Evolutionary conservation across 2,797 vertebrate genomes (phyloP).

Genomic region (Pseudotriccus pelzelni): DNA sequence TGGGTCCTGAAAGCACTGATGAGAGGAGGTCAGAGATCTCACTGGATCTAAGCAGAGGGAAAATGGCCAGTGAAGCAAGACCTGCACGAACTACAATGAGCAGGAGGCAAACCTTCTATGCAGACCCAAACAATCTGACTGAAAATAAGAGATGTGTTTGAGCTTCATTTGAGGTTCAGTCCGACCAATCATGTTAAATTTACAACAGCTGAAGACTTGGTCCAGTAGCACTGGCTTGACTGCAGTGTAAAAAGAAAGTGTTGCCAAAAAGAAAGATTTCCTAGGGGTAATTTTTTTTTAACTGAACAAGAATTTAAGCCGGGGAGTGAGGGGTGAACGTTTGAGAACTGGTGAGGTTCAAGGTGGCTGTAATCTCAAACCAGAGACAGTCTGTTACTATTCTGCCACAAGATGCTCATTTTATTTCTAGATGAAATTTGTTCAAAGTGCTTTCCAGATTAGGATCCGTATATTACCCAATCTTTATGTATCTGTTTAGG

Average conservation of each 20-base stretch:
- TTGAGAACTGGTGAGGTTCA: not conserved
- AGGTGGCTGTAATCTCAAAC: not conserved
- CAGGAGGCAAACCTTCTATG: not conserved
- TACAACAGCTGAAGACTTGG: not conserved
- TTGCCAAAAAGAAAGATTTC: not conserved
- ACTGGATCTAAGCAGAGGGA: not conserved
- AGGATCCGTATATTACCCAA: not conserved
- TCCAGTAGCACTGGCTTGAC: not conserved
- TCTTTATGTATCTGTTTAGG: not conserved
- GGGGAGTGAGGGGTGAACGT: accelerated
- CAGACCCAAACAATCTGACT: not conserved
- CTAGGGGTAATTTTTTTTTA: not conserved
- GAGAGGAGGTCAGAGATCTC: not conserved
- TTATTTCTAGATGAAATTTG: not conserved
- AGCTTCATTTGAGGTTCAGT: not conserved
- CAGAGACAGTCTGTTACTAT: not conserved
- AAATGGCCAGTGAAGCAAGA: not conserved
- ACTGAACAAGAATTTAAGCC: not conserved
- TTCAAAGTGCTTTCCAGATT: not conserved
- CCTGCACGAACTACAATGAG: not conserved
- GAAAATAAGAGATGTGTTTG: not conserved
- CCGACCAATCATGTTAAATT: not conserved
- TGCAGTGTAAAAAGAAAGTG: not conserved
- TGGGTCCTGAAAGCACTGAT: not conserved
- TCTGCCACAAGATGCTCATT: not conserved